Conservation (phyloP, 2,113 vertebrate genomes). For the Malurus cyaneus region DNA sequence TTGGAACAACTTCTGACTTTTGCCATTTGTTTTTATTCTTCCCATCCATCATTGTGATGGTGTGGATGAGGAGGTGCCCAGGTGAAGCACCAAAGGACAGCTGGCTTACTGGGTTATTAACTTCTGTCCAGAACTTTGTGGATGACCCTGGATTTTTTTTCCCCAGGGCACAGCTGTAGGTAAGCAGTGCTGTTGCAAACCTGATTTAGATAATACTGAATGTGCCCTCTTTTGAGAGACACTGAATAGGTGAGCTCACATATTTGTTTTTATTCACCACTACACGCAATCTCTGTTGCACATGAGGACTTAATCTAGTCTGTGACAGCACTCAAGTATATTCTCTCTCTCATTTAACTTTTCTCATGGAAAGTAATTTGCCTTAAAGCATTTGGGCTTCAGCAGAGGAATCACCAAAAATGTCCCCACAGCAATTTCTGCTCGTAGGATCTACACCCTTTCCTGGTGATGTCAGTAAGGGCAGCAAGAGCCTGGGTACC, state of each 20-base stretch:
- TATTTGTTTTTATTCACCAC: neutral
- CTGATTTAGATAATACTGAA: neutral
- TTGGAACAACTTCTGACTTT: neutral
- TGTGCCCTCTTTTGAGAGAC: neutral
- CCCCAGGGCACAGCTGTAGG: neutral
- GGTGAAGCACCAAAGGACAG: neutral
- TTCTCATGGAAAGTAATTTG: neutral
- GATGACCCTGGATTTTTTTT: neutral
- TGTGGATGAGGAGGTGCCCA: neutral
- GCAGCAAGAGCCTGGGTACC: accelerated
- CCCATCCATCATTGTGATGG: neutral
- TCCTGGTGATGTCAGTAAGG: neutral
- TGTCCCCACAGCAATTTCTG: neutral
- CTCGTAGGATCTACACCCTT: neutral
- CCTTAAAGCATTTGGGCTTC: neutral
- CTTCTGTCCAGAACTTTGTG: neutral
- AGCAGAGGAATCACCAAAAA: neutral
- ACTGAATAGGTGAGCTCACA: neutral
- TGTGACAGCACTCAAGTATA: neutral
- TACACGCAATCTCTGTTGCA: neutral
- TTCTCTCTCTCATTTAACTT: neutral
- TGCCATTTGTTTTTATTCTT: slow-evolving; percentile 7
- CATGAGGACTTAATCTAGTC: neutral
- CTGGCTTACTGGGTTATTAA: neutral
- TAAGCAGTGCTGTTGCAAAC: neutral